These are phyloP conservation scores for Halocaridina rubra DNA, from an alignment of 2,888 invertebrate species.

Conservation along the genomic window DNA sequence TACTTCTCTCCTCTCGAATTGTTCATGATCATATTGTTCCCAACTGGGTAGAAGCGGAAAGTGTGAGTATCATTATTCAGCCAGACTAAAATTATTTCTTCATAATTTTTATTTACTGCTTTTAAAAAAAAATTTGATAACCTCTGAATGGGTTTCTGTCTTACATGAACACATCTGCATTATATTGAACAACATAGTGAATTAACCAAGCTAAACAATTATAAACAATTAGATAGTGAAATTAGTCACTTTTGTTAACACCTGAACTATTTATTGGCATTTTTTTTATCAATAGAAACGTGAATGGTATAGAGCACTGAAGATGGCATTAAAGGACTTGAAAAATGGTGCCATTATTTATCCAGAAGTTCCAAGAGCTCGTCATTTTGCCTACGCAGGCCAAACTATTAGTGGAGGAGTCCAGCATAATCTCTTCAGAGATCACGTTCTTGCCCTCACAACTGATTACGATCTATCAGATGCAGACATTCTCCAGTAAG, in stretches of 20 bases:
- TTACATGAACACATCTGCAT: too few species aligned
- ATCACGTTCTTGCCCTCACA: slow-evolving; percentile 47
- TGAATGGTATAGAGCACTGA: slow-evolving; percentile 17
- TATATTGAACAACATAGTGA: too few species aligned
- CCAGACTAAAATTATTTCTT: too few species aligned
- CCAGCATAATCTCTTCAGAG: slow-evolving; percentile 51
- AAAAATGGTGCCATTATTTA: slow-evolving; percentile 30
- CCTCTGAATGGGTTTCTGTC: too few species aligned
- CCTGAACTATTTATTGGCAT: too few species aligned
- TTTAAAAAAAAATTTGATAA: too few species aligned
- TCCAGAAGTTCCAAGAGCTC: slow-evolving; percentile 56
- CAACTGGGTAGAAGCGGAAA: slow-evolving; percentile 28
- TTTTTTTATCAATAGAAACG: not conserved
- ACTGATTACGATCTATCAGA: slow-evolving; percentile 40
- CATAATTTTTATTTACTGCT: too few species aligned
- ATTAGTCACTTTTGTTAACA: too few species aligned
- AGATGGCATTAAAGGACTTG: not conserved
- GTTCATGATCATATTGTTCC: slow-evolving; percentile 45
- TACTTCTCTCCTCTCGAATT: slow-evolving; percentile 24
- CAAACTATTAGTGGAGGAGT: slow-evolving; percentile 26
- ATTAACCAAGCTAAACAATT: too few species aligned
- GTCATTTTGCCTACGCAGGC: slow-evolving; percentile 48
- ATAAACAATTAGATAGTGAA: too few species aligned
- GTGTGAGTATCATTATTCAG: too few species aligned
- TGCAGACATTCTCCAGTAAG: slow-evolving; percentile 43